Evolutionary conservation across 2,888 invertebrate species (phyloP).

Genomic region (Baronia brevicornis): DNA sequence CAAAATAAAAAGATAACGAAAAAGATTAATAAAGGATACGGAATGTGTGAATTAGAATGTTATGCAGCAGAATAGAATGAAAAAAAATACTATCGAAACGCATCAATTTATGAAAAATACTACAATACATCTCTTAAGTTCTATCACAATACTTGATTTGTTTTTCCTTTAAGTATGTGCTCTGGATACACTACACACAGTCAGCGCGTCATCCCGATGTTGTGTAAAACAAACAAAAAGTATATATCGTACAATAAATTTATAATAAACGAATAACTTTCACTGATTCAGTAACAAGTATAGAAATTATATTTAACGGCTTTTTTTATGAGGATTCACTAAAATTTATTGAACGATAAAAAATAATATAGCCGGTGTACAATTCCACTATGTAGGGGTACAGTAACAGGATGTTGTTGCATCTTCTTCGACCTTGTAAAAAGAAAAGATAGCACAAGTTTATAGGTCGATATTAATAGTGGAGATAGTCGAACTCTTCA

Average conservation of each 20-base stretch:
- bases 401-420: conserved; percentile 22
- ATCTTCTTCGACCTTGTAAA: conserved; percentile 48
- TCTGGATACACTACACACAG: conserved; percentile 12
- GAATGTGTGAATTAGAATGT: no score
- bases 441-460: conserved; percentile 56
- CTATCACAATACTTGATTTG: conserved; percentile 29
- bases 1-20: no score
- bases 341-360: conserved; percentile 24
- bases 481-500: conserved; percentile 20
- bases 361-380: conserved; percentile 27
- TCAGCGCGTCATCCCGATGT: conserved; percentile 17
- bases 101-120: no score
- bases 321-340: conserved; percentile 11
- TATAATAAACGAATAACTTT: no score
- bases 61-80: no score
- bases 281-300: no score
- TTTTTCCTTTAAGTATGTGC: conserved; percentile 21
- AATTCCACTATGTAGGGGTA: conserved; percentile 18
- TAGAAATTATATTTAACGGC: no score
- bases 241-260: conserved; percentile 21
- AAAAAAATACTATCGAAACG: no score
- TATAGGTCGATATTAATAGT: conserved; percentile 29
- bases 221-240: conserved; percentile 15
- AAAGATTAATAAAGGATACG: no score
- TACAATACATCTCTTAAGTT: conserved; percentile 19